Evolutionary conservation across 2,113 vertebrate genomes (phyloP), one percentile per base, ranked within the genome.

Genomic region (Urocitellus parryii): DNA sequence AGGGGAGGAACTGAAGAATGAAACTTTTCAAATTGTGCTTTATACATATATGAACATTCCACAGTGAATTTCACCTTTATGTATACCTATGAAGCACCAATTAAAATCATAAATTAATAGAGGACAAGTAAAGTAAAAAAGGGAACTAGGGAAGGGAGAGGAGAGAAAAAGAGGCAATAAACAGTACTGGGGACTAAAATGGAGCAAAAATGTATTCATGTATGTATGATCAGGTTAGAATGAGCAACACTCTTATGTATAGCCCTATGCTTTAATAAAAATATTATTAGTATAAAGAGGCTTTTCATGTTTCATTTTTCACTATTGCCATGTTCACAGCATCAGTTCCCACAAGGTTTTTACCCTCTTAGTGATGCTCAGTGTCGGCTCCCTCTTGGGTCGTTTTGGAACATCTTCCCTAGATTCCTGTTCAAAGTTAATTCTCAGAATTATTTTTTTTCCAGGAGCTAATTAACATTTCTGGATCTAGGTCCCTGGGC

Each of bases 401-500:
- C 37, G 25, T 8, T 78, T 76, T 58, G 37, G 37, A 80, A 39
- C 11, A 51, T 51, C 56, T 67, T 79, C 74, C 73, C 56, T 67
- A 51, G 56, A 22, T 42, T 51, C 37, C 56, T 68, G 16, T 22
- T 63, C 65, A 67, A 92, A n/a, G 8, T 73, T 89, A 85, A 92
- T 81, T 92, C 56, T 37, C 90, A 85, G n/a, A n/a, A 42, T 42
- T 48, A 79, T 77, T 96, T 83, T 72, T 79, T 58, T 65, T 20
- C 5, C 58, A 65, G 56, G 25, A 51, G 9, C 25, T 73, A 89
- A 92, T 95, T 96, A 92, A 24, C 58, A 68, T 92, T 81, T 78
- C n/a, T 78, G 16, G 24, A 56, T 56, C 20, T 92, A 45, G 7
- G 42, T 72, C 42, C 92, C 88, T 73, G 32, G 16, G 32, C 4